Evolutionary conservation across 2,797 vertebrate genomes (phyloP).

Genomic region (Numenius phaeopus): DNA sequence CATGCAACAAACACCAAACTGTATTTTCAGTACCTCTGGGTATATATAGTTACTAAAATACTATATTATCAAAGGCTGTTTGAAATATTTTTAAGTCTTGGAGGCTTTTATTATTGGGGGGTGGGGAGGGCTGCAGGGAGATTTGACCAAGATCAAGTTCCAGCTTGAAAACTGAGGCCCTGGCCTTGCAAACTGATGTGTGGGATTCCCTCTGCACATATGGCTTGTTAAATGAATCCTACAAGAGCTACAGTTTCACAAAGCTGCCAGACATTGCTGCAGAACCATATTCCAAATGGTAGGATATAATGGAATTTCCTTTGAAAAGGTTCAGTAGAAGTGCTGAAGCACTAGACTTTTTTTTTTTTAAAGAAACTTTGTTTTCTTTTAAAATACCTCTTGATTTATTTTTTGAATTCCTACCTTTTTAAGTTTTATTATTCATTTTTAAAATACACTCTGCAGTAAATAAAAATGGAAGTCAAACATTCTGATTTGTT

Average conservation of each 20-base stretch:
- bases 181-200: not conserved
- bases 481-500: not conserved
- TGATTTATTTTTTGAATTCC: not conserved
- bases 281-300: not conserved
- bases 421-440: not conserved
- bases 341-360: not conserved
- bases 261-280: constrained; percentile 16
- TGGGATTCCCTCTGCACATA: not conserved
- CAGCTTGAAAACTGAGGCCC: constrained; percentile 16
- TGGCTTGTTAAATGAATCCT: constrained; percentile 3
- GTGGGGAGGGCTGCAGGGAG: not conserved
- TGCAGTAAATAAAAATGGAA: constrained; percentile 10
- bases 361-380: not conserved
- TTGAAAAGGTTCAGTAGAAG: not conserved
- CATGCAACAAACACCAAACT: not conserved
- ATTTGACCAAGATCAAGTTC: constrained; percentile 10
- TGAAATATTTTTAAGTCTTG: not conserved
- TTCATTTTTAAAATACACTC: not conserved
- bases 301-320: not conserved
- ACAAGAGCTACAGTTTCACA: not conserved
- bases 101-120: not conserved
- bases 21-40: not conserved
- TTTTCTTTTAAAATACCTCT: not conserved
- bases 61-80: not conserved
- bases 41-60: not conserved